phyloP scores from a whole-genome alignment of 2,888 invertebrate species.

The Eugnorisma glareosa region DNA sequence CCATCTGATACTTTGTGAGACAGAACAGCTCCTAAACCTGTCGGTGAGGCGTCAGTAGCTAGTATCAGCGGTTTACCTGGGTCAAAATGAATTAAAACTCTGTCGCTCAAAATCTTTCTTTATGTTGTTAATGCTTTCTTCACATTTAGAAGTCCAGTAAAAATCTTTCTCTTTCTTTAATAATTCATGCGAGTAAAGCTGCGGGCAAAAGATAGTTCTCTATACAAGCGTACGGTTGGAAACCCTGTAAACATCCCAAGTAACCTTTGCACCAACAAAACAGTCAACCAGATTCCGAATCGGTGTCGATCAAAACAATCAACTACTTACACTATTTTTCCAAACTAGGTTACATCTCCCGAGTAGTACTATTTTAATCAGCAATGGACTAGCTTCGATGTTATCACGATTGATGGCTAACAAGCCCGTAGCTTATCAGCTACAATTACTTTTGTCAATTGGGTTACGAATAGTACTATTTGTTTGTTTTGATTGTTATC shows the following conservation, averaged over 20 bases:
- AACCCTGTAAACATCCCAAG: not conserved
- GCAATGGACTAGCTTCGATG: slow-evolving; percentile 7
- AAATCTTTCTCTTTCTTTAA: no score
- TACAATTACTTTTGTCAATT: slow-evolving; percentile 41
- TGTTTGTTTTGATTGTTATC: slow-evolving; percentile 55
- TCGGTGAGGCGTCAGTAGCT: no score
- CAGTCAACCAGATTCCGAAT: slow-evolving; percentile 23
- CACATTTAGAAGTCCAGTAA: no score
- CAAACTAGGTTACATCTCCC: slow-evolving; percentile 49
- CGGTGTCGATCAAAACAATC: slow-evolving; percentile 45
- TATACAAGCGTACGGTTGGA: not conserved
- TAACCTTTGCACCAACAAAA: not conserved
- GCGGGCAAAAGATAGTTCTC: no score
- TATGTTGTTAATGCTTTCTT: no score
- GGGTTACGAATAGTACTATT: slow-evolving; percentile 53
- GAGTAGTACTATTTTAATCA: slow-evolving; percentile 25
- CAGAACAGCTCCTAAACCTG: no score
- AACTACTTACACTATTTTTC: slow-evolving; percentile 35
- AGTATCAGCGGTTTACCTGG: no score
- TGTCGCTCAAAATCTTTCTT: no score
- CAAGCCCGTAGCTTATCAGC: slow-evolving; percentile 55
- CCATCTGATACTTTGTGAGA: no score
- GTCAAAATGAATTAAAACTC: no score
- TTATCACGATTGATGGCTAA: slow-evolving; percentile 43
- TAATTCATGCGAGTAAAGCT: no score